Evolutionary conservation across 2,113 vertebrate genomes (phyloP).

Genomic region (Pardalotus punctatus): DNA sequence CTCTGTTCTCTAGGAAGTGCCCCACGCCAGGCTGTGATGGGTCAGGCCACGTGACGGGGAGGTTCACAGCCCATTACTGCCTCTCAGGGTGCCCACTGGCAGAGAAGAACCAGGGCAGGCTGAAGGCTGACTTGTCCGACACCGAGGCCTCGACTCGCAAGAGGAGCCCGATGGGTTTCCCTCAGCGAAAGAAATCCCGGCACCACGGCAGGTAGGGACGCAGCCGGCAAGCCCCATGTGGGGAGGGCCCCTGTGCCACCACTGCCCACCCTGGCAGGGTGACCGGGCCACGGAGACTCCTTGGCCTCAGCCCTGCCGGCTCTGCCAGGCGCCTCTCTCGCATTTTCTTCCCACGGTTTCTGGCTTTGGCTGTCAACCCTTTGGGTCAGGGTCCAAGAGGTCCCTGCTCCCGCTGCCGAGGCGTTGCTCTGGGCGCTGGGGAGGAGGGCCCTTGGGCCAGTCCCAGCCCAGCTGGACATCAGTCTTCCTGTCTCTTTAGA

Average conservation of each 20-base stretch:
- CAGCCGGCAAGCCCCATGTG: accelerated
- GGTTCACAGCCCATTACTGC: constrained; percentile 97
- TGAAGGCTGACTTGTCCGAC: constrained; percentile 89
- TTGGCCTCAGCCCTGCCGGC: background rate
- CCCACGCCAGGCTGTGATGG: constrained; percentile 96
- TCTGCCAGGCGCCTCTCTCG: background rate
- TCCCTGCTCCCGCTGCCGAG: background rate
- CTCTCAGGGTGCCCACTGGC: constrained; percentile 96
- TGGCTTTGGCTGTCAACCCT: background rate
- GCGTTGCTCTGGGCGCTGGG: background rate
- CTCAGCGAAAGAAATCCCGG: constrained; percentile 91
- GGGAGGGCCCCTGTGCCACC: background rate
- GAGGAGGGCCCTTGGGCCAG: background rate
- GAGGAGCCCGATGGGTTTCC: constrained; percentile 84
- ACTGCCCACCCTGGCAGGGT: background rate
- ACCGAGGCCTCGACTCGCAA: constrained; percentile 81
- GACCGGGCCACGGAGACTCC: background rate
- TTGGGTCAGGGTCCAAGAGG: background rate
- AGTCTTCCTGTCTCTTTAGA: constrained; percentile 72
- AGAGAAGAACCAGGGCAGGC: constrained; percentile 92
- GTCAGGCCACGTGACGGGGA: constrained; percentile 94
- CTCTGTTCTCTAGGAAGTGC: constrained; percentile 85
- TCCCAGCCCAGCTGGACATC: background rate
- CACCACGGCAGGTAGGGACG: constrained; percentile 88
- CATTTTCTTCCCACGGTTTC: background rate